Percentiles rank a stretch among this genome's conserved stretches.
Evolutionary conservation across 37 sponge, comb jelly and placozoan species (phyloP).

Genomic region (Chondrosia reniformis): DNA sequence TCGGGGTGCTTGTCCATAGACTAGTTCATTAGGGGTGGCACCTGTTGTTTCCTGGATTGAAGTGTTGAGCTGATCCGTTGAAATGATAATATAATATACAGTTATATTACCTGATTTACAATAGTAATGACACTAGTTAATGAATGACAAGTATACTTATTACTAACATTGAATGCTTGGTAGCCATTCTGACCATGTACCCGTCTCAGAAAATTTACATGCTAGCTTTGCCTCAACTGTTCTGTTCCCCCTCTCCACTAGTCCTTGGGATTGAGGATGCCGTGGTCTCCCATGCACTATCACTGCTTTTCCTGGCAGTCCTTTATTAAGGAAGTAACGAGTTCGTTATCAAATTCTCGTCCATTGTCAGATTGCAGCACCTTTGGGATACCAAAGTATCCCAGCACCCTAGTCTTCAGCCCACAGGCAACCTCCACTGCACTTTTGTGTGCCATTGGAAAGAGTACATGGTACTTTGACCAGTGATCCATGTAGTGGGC

Average conservation of each 20-base stretch:
- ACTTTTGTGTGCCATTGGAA: neutral
- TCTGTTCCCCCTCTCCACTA: neutral
- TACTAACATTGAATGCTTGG: constrained; percentile 10
- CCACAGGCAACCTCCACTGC: too few species aligned
- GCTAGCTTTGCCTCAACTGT: constrained; percentile 2
- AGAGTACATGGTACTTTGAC: neutral
- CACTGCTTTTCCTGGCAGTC: neutral
- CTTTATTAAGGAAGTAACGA: neutral
- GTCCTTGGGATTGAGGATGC: neutral
- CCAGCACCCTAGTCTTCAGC: neutral
- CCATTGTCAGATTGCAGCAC: neutral
- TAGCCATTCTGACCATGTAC: constrained; percentile 12
- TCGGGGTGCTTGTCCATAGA: neutral
- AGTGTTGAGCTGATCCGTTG: constrained; percentile 3
- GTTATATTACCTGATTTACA: neutral
- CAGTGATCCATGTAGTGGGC: too few species aligned
- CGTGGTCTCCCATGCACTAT: neutral
- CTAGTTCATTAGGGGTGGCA: neutral
- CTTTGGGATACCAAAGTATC: neutral
- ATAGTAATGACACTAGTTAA: neutral
- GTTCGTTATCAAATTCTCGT: neutral
- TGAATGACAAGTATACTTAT: neutral
- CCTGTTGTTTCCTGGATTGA: too few species aligned
- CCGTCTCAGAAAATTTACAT: neutral
- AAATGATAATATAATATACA: neutral